Conservation (phyloP, 2,113 vertebrate species). For the Reinhardtius hippoglossoides region DNA sequence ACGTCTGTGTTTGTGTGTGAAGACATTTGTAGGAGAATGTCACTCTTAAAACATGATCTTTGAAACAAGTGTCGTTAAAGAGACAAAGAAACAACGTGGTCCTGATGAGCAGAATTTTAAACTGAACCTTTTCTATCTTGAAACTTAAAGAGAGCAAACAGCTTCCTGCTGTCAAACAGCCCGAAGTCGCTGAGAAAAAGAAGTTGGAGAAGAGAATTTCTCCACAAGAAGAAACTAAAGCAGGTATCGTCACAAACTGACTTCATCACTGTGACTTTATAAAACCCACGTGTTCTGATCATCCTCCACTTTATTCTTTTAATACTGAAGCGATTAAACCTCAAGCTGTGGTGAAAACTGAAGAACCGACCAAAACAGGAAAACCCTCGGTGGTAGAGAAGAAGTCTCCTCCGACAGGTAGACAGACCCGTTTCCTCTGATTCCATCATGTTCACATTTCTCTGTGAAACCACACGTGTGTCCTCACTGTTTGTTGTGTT, state of each 20-base stretch:
- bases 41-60: constrained; percentile 24
- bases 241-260: constrained; percentile 59
- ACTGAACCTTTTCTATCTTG: background rate
- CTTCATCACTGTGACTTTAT: background rate
- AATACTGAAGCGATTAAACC: constrained; percentile 49
- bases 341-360: constrained; percentile 33
- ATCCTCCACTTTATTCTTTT: constrained; percentile 32
- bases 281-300: background rate
- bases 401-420: constrained; percentile 65
- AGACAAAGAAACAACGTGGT: background rate
- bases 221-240: constrained; percentile 45
- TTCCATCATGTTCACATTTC: background rate
- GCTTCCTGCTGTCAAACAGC: constrained; percentile 36
- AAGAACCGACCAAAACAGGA: constrained; percentile 63
- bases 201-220: constrained; percentile 39
- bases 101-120: background rate
- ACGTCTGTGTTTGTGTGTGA: constrained; percentile 14
- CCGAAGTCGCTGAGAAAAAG: constrained; percentile 45
- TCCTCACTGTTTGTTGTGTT: background rate
- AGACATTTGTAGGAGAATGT: constrained; percentile 54
- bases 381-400: constrained; percentile 46
- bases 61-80: background rate
- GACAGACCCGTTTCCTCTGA: constrained; percentile 3
- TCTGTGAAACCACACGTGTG: no score
- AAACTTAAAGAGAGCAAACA: constrained; percentile 62